phyloP scores from a whole-genome alignment of 2,113 vertebrate species.

The Euleptes europaea region DNA sequence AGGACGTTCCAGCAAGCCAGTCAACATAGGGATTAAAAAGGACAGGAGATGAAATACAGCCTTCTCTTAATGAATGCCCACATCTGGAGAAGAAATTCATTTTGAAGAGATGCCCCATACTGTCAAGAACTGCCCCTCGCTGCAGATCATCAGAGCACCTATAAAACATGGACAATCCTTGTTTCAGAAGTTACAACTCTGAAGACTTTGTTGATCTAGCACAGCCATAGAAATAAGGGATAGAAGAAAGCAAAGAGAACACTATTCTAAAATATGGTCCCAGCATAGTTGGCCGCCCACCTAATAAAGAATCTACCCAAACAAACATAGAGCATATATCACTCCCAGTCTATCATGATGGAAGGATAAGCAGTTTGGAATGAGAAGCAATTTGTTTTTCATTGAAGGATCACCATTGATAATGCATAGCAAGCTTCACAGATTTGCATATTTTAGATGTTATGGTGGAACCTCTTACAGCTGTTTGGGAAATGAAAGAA shows the following conservation, averaged over 20 bases:
- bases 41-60: slow-evolving; percentile 23
- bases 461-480: neutral
- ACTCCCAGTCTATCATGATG: neutral
- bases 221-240: no score
- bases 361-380: neutral
- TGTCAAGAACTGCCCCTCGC: neutral
- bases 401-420: neutral
- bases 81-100: neutral
- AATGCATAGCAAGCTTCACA: neutral
- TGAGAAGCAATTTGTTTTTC: neutral
- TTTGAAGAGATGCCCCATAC: neutral
- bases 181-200: neutral
- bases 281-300: neutral
- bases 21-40: neutral
- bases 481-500: neutral
- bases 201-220: neutral
- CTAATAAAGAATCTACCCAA: neutral
- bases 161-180: neutral
- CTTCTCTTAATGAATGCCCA: neutral
- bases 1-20: slow-evolving; percentile 46
- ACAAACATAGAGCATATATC: neutral
- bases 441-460: neutral
- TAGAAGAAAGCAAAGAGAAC: neutral
- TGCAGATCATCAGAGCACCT: neutral
- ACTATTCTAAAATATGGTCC: neutral